Conservation (phyloP, 2,113 vertebrate genomes). For the Puntigrus tetrazona region DNA sequence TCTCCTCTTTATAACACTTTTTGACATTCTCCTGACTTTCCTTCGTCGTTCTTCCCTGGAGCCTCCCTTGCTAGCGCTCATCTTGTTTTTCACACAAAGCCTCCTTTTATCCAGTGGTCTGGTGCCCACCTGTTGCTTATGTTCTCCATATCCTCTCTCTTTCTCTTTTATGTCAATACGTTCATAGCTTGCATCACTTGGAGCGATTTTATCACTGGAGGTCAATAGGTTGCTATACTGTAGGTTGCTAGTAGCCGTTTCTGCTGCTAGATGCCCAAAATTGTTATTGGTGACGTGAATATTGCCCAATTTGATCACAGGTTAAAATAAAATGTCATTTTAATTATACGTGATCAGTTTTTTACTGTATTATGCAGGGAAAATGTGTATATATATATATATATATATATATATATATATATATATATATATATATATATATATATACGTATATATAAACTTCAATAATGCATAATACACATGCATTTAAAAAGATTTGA, state of each 20-base stretch:
- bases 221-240: background rate
- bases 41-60: slow-evolving; percentile 17
- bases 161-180: background rate
- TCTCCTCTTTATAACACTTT: slow-evolving; percentile 27
- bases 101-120: slow-evolving; percentile 66
- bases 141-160: slow-evolving; percentile 62
- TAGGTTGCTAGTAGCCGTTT: too few species aligned
- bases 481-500: too few species aligned
- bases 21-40: slow-evolving; percentile 26
- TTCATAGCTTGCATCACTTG: background rate
- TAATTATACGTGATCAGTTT: background rate
- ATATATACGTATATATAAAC: too few species aligned
- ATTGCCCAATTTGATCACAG: background rate
- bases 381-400: background rate
- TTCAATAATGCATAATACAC: background rate
- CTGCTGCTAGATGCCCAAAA: background rate
- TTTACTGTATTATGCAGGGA: background rate
- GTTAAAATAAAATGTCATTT: background rate
- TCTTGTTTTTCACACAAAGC: slow-evolving; percentile 68
- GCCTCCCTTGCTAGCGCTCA: slow-evolving; percentile 53
- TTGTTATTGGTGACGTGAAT: background rate
- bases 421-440: too few species aligned
- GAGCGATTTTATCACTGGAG: background rate
- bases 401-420: too few species aligned
- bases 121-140: slow-evolving; percentile 71